Evolutionary conservation across 2,888 invertebrate genomes (phyloP), one percentile per base, ranked within the genome.

Genomic region (Sepioteuthis lessoniana): DNA sequence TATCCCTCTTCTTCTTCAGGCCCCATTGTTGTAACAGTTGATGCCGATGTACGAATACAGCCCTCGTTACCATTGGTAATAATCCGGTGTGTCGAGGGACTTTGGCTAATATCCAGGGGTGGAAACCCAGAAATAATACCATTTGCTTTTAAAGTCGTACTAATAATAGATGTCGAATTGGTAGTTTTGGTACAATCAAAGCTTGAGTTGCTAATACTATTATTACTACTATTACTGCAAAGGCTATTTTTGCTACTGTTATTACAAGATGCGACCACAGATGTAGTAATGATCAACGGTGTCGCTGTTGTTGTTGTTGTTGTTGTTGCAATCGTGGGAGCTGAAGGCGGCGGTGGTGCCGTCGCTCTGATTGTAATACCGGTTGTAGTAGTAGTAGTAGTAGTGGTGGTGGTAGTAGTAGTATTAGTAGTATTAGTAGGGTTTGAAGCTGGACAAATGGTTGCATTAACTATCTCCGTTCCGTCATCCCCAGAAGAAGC

Each of bases 1-100:
- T 76, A 76, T 76, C 76, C 76, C 35, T 76, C 31, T 76, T 76
- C 76, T 76, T 76, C 76, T 76, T 76, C 76, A n/a, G 76, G 76
- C 10, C 76, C 76, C 76, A 76, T 76, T n/a, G 76, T 35, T n/a
- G n/a, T 76, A 10, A 35, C 76, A 76, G n/a, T 76, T 16, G 76
- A 35, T 16, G 35, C 76, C 16, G 76, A 35, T 2, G 76, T 76
- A 35, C n/a, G n/a, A 76, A 76, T 1, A 76, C n/a, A 35, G n/a
- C 13, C n/a, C n/a, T 76, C 19, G n/a, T 35, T 35, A 21, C 28
- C 28, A 76, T 35, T 35, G 19, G 8, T 35, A 76, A 19, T 76
- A 76, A 76, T 76, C 76, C 76, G 35, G n/a, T n/a, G n/a, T 16
- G 76, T 76, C 19, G 76, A 76, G n/a, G n/a, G 16, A 76, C 76